Evolutionary conservation across 2,113 vertebrate genomes (phyloP).

Genomic region (Camarhynchus parvulus): DNA sequence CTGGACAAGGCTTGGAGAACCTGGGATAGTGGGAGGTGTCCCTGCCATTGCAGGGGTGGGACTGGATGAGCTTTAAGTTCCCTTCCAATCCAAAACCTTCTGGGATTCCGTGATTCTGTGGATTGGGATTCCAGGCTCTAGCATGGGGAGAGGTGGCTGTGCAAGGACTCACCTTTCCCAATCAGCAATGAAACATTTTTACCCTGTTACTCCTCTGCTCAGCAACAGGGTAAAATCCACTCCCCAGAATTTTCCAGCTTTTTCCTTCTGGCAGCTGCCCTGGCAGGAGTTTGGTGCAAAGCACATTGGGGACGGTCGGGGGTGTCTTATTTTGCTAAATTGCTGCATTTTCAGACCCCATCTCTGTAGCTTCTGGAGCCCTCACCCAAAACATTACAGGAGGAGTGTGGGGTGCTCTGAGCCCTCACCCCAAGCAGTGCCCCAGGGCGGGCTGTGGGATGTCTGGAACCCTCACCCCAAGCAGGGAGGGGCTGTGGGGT

Average conservation of each 20-base stretch:
- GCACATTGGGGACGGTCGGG: accelerated
- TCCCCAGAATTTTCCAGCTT: background rate
- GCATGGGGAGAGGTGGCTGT: background rate
- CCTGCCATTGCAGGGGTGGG: background rate
- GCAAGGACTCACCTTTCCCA: background rate
- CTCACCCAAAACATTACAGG: too few species aligned
- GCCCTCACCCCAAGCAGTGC: background rate
- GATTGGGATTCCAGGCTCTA: background rate
- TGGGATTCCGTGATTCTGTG: background rate
- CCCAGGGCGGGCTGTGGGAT: too few species aligned
- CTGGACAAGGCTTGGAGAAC: accelerated
- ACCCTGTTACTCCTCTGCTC: background rate
- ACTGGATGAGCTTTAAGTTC: background rate
- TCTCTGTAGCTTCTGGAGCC: background rate
- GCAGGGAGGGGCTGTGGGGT: accelerated
- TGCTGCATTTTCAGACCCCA: background rate
- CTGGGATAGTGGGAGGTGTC: background rate
- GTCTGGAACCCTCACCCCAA: background rate
- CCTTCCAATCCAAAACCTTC: background rate
- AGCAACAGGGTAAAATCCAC: background rate
- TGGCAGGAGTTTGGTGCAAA: background rate
- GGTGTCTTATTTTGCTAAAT: background rate
- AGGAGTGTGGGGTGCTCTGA: accelerated
- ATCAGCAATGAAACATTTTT: background rate
- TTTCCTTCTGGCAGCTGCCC: background rate